Conservation (phyloP, 2,113 vertebrate species). For the Delphinapterus leucas region DNA sequence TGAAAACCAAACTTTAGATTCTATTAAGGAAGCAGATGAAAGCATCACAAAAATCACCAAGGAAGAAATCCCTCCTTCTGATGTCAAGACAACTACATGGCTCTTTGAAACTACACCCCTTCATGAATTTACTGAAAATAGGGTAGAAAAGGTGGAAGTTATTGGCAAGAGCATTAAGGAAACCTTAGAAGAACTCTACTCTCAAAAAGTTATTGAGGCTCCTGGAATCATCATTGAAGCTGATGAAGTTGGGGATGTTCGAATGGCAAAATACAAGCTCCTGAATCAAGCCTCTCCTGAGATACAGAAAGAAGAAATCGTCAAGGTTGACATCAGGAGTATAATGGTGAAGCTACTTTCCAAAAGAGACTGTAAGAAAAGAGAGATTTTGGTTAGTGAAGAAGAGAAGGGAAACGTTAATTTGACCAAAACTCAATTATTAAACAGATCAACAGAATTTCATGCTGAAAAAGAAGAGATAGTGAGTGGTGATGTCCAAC, state of each 20-base stretch:
- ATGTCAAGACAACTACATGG: slow-evolving; percentile 93
- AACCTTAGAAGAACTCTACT: slow-evolving; percentile 91
- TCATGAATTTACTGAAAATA: slow-evolving; percentile 88
- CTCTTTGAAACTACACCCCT: slow-evolving; percentile 95
- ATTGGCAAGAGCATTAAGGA: slow-evolving; percentile 91
- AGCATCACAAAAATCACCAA: slow-evolving; percentile 62
- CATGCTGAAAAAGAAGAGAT: slow-evolving; percentile 88
- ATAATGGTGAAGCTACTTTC: slow-evolving; percentile 92
- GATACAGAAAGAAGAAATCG: slow-evolving; percentile 91
- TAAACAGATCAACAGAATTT: slow-evolving; percentile 84
- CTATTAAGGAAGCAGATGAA: slow-evolving; percentile 86
- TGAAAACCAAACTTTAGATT: slow-evolving; percentile 91
- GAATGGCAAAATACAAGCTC: slow-evolving; percentile 94
- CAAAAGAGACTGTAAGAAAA: slow-evolving; percentile 80
- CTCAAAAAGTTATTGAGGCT: slow-evolving; percentile 89
- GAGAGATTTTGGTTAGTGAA: slow-evolving; percentile 85
- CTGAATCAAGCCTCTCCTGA: slow-evolving; percentile 90
- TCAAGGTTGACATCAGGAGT: slow-evolving; percentile 88
- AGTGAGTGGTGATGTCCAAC: slow-evolving; percentile 88
- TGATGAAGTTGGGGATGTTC: slow-evolving; percentile 92
- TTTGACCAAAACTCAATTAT: slow-evolving; percentile 87
- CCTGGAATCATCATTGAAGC: slow-evolving; percentile 92
- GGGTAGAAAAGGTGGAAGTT: slow-evolving; percentile 87
- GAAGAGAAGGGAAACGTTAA: slow-evolving; percentile 91
- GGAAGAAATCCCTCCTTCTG: slow-evolving; percentile 89